A percentile compares a stretch with the other conserved stretches of the same genome.
Evolutionary conservation across 1,140 invertebrate species (phyloP).

Genomic region (Bombyx mori): ASM3026992v2 NC_085127.1:8324001-8324500

Average conservation of each 20-base stretch:
- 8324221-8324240: slow-evolving; percentile 25
- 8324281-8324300: slow-evolving; percentile 46
- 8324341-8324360: slow-evolving; percentile 3
- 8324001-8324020: too few relatives aligned
- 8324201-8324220: slow-evolving; percentile 5
- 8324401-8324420: neutral
- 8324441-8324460: too few relatives aligned
- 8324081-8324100: too few relatives aligned
- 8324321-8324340: slow-evolving; percentile 20
- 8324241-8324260: slow-evolving; percentile 15
- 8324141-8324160: too few relatives aligned
- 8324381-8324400: slow-evolving; percentile 15
- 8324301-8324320: slow-evolving; percentile 33
- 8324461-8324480: too few relatives aligned
- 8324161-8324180: neutral
- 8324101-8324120: too few relatives aligned
- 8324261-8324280: slow-evolving; percentile 35
- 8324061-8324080: too few relatives aligned
- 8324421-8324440: too few relatives aligned
- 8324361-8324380: slow-evolving; percentile 20
- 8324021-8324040: too few relatives aligned
- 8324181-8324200: neutral
- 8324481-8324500: too few relatives aligned
- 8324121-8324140: too few relatives aligned
- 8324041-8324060: too few relatives aligned